Evolutionary conservation across 2,888 invertebrate species (phyloP).

Genomic region (Melanargia galathea): DNA sequence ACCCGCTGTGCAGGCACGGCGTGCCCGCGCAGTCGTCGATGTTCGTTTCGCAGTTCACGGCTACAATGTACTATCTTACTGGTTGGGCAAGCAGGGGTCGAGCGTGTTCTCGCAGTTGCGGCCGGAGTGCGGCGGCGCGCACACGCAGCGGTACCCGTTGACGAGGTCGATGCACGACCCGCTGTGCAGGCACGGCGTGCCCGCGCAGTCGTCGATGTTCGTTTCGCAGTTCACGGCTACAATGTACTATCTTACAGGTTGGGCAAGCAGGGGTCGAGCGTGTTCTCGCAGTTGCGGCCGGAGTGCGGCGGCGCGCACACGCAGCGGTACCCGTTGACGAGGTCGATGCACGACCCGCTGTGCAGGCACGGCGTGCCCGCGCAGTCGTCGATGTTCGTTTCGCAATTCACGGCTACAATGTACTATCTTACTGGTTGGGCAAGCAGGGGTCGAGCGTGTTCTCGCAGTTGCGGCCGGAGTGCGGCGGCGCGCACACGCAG

Average conservation of each 20-base stretch:
- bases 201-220: conserved; percentile 95
- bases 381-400: conserved; percentile 97
- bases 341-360: conserved; percentile 95
- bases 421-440: conserved; percentile 88
- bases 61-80: conserved; percentile 79
- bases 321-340: conserved; percentile 94
- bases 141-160: conserved; percentile 95
- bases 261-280: conserved; percentile 93
- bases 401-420: conserved; percentile 88
- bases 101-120: conserved; percentile 93
- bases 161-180: conserved; percentile 96
- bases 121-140: conserved; percentile 94
- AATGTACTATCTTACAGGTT: conserved; percentile 84
- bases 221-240: conserved; percentile 92
- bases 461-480: conserved; percentile 94
- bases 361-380: conserved; percentile 92
- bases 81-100: conserved; percentile 93
- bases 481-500: conserved; percentile 95
- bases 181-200: conserved; percentile 92
- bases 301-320: conserved; percentile 95
- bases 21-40: conserved; percentile 95
- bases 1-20: conserved; percentile 94
- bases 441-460: conserved; percentile 94
- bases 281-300: conserved; percentile 93
- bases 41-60: conserved; percentile 94